These are phyloP conservation scores for Vespertilio murinus DNA, from an alignment of 2,797 vertebrate genomes.

Conservation along the genomic window DNA sequence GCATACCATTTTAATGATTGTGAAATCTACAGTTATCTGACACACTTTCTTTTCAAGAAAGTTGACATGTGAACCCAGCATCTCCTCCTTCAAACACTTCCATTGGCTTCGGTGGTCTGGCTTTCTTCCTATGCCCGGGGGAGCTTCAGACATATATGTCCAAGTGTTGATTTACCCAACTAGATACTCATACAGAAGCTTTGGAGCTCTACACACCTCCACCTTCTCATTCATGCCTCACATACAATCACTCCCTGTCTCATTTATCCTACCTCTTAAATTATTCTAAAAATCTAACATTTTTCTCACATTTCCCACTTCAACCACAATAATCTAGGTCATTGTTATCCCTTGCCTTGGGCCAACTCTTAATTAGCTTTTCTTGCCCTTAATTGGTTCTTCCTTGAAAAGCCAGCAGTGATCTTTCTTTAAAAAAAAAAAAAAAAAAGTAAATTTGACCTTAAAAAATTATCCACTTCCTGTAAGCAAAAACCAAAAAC, in stretches of 20 bases:
- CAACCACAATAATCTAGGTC: background rate
- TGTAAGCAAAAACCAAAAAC: conserved; percentile 6
- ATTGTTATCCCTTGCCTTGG: background rate
- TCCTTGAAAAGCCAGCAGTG: background rate
- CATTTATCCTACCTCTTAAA: background rate
- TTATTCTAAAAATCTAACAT: background rate
- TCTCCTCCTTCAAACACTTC: background rate
- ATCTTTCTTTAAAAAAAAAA: background rate
- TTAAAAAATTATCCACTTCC: background rate
- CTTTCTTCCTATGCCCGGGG: background rate
- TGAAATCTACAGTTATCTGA: background rate
- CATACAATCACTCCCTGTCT: background rate
- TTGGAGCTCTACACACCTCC: background rate
- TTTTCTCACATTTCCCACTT: background rate
- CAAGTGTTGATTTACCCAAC: background rate
- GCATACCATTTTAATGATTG: background rate
- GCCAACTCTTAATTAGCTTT: conserved; percentile 4
- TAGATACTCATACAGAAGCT: background rate
- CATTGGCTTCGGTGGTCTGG: background rate
- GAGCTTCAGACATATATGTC: background rate
- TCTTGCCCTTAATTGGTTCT: background rate
- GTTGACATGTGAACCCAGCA: background rate
- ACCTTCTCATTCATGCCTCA: conserved; percentile 16
- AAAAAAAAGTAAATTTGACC: background rate
- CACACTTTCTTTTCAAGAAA: conserved; percentile 24